phyloP scores from a whole-genome alignment of 2,888 invertebrate genomes.

The Cheilosia vulpina region DNA sequence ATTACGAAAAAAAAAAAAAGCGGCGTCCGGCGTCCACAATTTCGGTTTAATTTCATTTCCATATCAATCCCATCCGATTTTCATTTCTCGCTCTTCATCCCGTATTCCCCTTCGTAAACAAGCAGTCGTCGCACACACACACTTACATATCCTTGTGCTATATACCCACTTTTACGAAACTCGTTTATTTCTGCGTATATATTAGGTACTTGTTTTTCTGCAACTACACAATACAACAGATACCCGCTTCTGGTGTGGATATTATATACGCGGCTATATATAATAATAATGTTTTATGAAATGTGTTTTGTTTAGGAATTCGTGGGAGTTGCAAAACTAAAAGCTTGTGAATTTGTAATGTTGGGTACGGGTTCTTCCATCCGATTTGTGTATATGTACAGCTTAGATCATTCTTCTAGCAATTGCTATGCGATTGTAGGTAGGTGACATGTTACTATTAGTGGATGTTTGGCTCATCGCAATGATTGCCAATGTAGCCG shows the following conservation, averaged over 20 bases:
- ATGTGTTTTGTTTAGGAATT: slow-evolving; percentile 1
- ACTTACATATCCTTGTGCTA: slow-evolving; percentile 33
- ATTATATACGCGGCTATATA: background rate
- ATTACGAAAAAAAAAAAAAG: slow-evolving; percentile 32
- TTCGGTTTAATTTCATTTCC: slow-evolving; percentile 14
- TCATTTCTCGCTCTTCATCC: background rate
- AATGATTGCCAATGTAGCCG: no score
- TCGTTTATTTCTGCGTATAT: slow-evolving; percentile 20
- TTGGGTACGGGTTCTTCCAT: background rate
- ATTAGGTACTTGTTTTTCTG: background rate
- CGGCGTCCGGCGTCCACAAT: slow-evolving; percentile 56
- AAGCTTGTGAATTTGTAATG: background rate
- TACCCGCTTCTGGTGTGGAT: no score
- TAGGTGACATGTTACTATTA: no score
- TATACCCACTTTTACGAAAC: slow-evolving; percentile 42
- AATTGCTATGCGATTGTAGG: no score
- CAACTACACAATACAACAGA: background rate
- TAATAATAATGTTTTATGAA: background rate
- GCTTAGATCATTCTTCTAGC: background rate
- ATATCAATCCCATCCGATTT: background rate
- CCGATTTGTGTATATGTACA: background rate
- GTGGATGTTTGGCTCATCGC: no score
- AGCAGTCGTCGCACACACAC: slow-evolving; percentile 20
- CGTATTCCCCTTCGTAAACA: slow-evolving; percentile 5
- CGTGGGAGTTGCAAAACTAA: background rate